phyloP scores from a whole-genome alignment of 2,888 invertebrate genomes.

The Pachydiplax longipennis region DNA sequence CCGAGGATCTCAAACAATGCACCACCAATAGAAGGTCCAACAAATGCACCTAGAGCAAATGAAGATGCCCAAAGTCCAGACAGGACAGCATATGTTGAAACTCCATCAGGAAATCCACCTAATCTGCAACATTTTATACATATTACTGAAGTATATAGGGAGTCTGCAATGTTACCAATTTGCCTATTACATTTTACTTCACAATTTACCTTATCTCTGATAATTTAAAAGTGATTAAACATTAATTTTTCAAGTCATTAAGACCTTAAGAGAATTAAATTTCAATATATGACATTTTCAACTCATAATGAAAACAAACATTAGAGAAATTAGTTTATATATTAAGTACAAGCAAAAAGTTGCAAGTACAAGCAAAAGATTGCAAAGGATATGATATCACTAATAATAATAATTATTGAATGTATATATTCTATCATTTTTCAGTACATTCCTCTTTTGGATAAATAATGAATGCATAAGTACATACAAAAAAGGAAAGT shows the following conservation, averaged over 20 bases:
- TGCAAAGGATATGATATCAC: not conserved
- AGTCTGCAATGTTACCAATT: not conserved
- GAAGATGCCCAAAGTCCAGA: conserved; percentile 66
- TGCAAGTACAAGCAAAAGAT: not conserved
- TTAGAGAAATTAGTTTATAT: no score
- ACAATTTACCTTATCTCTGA: not conserved
- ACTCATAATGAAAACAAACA: no score
- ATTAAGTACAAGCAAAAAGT: no score
- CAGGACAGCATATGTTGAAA: conserved; percentile 65
- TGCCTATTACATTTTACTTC: not conserved
- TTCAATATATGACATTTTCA: no score
- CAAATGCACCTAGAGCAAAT: conserved; percentile 64
- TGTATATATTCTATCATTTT: not conserved
- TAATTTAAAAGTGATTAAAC: no score
- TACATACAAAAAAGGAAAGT: not conserved
- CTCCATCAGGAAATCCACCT: conserved; percentile 62
- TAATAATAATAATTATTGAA: not conserved
- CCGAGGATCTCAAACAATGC: conserved; percentile 58
- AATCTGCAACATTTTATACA: conserved; percentile 49
- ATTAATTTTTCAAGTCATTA: no score
- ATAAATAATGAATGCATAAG: no score
- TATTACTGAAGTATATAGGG: not conserved
- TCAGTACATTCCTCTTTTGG: not conserved
- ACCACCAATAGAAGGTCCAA: conserved; percentile 59
- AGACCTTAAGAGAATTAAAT: no score